Conservation (phyloP, 2,888 invertebrate genomes). For the Cryptocheilus praepositus region DNA sequence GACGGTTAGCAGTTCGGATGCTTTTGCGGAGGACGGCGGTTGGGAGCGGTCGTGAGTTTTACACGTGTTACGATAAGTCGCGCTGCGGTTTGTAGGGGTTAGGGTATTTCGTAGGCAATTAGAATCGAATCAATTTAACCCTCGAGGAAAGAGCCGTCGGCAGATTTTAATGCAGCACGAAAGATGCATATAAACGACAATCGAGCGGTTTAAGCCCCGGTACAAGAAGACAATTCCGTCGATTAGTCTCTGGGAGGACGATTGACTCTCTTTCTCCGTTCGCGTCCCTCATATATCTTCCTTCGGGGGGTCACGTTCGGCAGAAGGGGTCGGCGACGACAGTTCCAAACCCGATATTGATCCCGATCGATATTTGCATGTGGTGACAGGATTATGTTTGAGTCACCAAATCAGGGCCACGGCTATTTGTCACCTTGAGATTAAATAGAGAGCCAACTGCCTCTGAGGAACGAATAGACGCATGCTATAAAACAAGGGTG, state of each 20-base stretch:
- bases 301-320: conserved; percentile 15
- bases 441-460: conserved; percentile 70
- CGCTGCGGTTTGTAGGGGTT: no score
- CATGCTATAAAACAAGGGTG: background rate
- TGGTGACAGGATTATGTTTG: conserved; percentile 69
- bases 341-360: conserved; percentile 56
- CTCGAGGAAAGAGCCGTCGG: no score
- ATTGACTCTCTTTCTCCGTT: conserved; percentile 8
- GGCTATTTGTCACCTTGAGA: conserved; percentile 72
- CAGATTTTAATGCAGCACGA: no score
- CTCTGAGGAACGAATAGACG: conserved; percentile 34
- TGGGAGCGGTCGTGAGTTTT: conserved; percentile 7
- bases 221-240: conserved; percentile 33
- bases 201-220: conserved; percentile 2
- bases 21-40: conserved; percentile 2
- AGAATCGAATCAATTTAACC: no score
- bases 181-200: no score
- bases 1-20: no score
- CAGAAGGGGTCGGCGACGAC: conserved; percentile 24
- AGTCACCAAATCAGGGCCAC: conserved; percentile 69
- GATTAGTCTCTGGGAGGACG: conserved; percentile 27
- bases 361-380: conserved; percentile 69
- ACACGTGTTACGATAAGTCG: no score
- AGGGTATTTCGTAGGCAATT: no score
- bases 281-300: conserved; percentile 36